A percentile compares a stretch with the other conserved stretches of the same genome.
Conservation (phyloP, 2,888 invertebrate species). For the Cyclophora punctaria region DNA sequence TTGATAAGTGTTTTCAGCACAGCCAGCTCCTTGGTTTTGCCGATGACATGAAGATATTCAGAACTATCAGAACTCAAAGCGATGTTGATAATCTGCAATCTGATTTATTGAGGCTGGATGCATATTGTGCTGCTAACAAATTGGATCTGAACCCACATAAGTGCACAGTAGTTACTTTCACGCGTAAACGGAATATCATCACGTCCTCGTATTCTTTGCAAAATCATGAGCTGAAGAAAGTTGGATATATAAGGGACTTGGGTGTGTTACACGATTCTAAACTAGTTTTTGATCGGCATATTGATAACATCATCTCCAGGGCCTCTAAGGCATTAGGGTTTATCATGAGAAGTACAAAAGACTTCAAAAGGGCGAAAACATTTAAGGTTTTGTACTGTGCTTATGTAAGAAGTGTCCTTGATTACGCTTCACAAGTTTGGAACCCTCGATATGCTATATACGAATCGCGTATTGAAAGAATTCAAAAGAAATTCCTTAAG, state of each 20-base stretch:
- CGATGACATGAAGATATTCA: not conserved
- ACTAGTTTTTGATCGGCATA: not conserved
- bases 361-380: not conserved
- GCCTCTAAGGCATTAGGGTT: not conserved
- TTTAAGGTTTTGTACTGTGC: not conserved
- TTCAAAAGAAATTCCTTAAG: not conserved
- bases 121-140: not conserved
- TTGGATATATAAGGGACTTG: not conserved
- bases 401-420: not conserved
- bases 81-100: not conserved
- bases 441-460: not conserved
- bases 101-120: not conserved
- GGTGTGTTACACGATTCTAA: not conserved
- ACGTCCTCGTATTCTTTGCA: not conserved
- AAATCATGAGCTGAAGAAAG: not conserved
- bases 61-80: not conserved
- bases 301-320: not conserved
- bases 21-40: not conserved
- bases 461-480: not conserved
- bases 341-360: not conserved
- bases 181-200: not conserved
- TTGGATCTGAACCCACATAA: not conserved
- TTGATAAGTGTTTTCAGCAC: not conserved
- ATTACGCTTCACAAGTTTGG: not conserved
- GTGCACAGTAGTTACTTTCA: not conserved